Conservation (phyloP, 1,140 invertebrate genomes). For the Notospermus geniculatus region DNA sequence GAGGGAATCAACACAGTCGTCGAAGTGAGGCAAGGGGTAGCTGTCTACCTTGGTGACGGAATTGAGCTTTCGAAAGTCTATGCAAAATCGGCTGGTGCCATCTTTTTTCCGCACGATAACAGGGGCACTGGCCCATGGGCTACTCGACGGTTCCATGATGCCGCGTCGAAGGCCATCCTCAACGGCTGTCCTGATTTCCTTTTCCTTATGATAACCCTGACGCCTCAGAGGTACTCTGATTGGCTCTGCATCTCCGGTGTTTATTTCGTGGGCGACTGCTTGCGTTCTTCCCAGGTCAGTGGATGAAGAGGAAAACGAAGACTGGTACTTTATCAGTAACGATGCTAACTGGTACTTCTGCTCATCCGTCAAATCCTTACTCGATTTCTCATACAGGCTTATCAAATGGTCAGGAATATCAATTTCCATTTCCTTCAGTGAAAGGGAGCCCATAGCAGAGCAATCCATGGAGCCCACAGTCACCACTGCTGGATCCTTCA, state of each 20-base stretch:
- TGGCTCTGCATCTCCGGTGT: conserved; percentile 16
- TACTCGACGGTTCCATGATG: conserved; percentile 32
- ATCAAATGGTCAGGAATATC: too few species aligned
- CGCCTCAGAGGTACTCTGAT: conserved; percentile 17
- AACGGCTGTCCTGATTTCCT: conserved; percentile 11
- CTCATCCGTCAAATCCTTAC: too few species aligned
- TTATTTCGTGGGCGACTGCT: conserved; percentile 17
- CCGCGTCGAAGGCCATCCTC: conserved; percentile 17
- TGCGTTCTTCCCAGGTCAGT: conserved; percentile 18
- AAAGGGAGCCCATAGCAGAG: too few species aligned
- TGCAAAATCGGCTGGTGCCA: conserved; percentile 31
- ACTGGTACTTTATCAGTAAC: conserved; percentile 12
- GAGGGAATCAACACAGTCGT: conserved; percentile 31
- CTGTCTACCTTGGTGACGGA: conserved; percentile 26
- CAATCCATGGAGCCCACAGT: too few species aligned
- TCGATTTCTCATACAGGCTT: too few species aligned
- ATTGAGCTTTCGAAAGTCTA: conserved; percentile 37
- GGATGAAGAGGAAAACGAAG: conserved; percentile 15
- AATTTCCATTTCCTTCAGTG: too few species aligned
- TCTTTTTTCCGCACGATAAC: conserved; percentile 38
- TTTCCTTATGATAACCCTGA: too few species aligned
- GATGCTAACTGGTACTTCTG: conserved; percentile 4
- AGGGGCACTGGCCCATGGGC: conserved; percentile 37
- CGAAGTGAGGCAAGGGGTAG: conserved; percentile 34
- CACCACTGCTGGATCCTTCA: too few species aligned